phyloP scores from a whole-genome alignment of 1,140 invertebrate species.

The Penaeus japonicus region DNA sequence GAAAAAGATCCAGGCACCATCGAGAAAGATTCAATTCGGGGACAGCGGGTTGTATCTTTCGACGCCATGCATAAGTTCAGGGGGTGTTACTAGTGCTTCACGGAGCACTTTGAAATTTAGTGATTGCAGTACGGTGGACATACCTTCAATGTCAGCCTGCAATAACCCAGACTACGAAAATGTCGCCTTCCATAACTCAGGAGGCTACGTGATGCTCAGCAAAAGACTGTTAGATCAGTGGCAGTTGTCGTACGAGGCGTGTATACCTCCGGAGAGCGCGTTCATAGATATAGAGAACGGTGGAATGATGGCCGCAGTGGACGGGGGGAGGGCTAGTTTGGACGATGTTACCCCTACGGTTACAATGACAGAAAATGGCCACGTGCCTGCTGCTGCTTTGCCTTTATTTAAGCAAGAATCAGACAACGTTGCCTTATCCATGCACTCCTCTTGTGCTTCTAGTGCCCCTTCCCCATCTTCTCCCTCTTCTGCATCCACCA shows the following conservation, averaged over 20 bases:
- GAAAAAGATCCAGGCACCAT: constrained; percentile 24
- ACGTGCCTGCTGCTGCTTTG: constrained; percentile 12
- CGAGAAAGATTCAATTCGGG: neutral
- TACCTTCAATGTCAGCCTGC: neutral
- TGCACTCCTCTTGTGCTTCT: neutral
- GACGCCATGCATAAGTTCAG: constrained; percentile 36
- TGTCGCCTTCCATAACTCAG: constrained; percentile 43
- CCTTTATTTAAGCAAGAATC: constrained; percentile 33
- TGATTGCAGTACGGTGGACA: neutral
- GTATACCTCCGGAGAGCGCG: constrained; percentile 26
- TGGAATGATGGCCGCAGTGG: neutral
- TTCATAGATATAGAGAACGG: neutral
- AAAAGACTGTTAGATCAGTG: constrained; percentile 43
- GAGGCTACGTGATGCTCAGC: constrained; percentile 47
- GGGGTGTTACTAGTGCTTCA: neutral
- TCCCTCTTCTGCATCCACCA: neutral
- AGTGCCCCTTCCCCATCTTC: neutral
- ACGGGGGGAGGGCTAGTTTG: neutral
- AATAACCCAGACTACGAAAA: constrained; percentile 45
- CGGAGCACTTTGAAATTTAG: constrained; percentile 1
- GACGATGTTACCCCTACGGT: neutral
- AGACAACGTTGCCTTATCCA: constrained; percentile 50
- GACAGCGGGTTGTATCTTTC: neutral
- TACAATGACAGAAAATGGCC: constrained; percentile 14
- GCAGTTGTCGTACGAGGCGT: constrained; percentile 49